These are phyloP conservation scores for Carposina sasakii DNA, from an alignment of 1,140 invertebrate species.

Conservation along the genomic window DNA sequence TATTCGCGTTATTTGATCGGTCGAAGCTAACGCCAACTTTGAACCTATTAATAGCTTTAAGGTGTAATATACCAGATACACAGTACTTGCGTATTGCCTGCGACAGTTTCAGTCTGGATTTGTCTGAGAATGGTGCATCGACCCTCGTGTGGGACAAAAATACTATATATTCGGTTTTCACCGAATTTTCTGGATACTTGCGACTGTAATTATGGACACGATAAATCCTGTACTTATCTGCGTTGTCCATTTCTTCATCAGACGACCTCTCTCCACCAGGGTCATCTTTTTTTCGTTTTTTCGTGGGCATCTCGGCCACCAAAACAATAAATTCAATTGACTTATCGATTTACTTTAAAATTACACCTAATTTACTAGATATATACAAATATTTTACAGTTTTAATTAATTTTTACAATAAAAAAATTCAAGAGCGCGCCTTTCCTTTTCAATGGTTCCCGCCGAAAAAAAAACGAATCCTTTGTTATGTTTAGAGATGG, in stretches of 20 bases:
- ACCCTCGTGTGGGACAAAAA: not conserved
- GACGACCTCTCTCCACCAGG: not conserved
- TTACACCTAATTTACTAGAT: not conserved
- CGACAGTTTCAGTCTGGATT: not conserved
- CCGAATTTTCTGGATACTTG: not conserved
- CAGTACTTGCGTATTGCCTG: constrained; percentile 1
- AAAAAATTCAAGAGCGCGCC: not conserved
- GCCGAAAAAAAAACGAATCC: no score
- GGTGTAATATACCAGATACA: constrained; percentile 5
- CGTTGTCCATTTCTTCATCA: not conserved
- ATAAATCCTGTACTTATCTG: not conserved
- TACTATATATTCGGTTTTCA: not conserved
- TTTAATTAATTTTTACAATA: not conserved
- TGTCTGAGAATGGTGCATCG: not conserved
- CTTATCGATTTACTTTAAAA: not conserved
- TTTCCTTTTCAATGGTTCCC: not conserved
- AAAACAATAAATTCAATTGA: not conserved
- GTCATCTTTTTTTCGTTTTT: not conserved
- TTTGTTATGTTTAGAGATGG: no score
- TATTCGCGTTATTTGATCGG: constrained; percentile 7
- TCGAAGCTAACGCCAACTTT: constrained; percentile 9
- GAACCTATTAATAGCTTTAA: constrained; percentile 6
- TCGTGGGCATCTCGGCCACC: not conserved
- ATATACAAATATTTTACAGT: not conserved
- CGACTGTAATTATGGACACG: not conserved